Percentiles rank a stretch among this genome's conserved stretches.
phyloP scores from a whole-genome alignment of 2,888 invertebrate genomes.

The Sinhomidia bicolor region DNA sequence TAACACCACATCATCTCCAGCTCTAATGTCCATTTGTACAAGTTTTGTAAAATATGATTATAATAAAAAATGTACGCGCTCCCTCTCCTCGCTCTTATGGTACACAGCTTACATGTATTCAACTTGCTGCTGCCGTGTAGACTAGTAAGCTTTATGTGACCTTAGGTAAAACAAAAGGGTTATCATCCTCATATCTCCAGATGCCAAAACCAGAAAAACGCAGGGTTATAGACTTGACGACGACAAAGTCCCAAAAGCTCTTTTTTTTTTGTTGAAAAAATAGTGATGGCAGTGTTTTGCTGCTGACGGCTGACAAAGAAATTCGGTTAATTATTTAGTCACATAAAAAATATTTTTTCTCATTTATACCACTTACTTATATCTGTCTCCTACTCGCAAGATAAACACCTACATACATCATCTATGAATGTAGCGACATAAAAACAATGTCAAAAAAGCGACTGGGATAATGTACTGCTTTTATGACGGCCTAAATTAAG shows the following conservation, averaged over 20 bases:
- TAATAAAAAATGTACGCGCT: too few relatives aligned
- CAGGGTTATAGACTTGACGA: too few relatives aligned
- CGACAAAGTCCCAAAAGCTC: too few relatives aligned
- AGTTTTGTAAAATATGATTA: not conserved
- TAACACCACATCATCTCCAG: not conserved
- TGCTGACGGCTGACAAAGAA: not conserved
- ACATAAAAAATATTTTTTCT: not conserved
- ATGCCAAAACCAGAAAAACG: not conserved
- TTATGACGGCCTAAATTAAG: conserved; percentile 61
- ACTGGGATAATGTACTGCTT: conserved; percentile 33
- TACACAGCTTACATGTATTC: too few relatives aligned
- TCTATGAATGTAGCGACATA: not conserved
- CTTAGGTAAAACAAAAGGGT: not conserved
- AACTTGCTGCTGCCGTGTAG: too few relatives aligned
- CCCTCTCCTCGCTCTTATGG: too few relatives aligned
- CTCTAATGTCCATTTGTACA: not conserved
- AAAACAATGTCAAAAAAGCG: conserved; percentile 1
- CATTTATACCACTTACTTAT: too few relatives aligned
- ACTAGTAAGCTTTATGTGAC: not conserved
- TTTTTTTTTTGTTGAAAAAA: not conserved
- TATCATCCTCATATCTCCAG: too few relatives aligned
- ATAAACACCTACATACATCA: too few relatives aligned
- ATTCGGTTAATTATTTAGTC: not conserved
- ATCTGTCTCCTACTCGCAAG: too few relatives aligned
- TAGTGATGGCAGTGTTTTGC: not conserved